Evolutionary conservation across 2,113 vertebrate genomes (phyloP).

Genomic region (Aspiorhynchus laticeps): DNA sequence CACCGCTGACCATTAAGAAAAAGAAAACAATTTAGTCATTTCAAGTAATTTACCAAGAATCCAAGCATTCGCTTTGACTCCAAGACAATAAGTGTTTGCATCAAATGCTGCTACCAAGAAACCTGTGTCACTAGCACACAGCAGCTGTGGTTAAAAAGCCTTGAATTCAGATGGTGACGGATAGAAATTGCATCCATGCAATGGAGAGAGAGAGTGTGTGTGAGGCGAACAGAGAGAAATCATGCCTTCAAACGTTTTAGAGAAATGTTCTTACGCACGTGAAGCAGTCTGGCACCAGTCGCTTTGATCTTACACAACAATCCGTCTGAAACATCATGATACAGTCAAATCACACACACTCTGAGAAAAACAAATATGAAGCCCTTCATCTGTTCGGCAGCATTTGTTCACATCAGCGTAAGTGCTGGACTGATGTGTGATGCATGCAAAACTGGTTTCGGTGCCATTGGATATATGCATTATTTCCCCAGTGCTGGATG

Average conservation of each 20-base stretch:
- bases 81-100: neutral
- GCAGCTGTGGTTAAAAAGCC: neutral
- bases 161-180: neutral
- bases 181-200: neutral
- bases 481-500: neutral
- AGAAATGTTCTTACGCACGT: neutral
- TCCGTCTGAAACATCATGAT: neutral
- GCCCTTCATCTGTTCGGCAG: neutral
- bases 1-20: neutral
- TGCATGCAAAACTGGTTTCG: neutral
- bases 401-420: neutral
- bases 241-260: neutral
- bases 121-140: neutral
- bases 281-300: neutral
- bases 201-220: neutral
- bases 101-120: neutral
- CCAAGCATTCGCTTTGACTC: neutral
- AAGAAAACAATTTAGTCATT: neutral
- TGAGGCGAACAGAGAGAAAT: neutral
- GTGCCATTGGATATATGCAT: neutral
- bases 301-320: constrained; percentile 18
- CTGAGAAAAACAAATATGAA: neutral
- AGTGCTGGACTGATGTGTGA: neutral
- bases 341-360: neutral
- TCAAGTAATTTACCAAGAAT: neutral